phyloP scores from a whole-genome alignment of 2,888 invertebrate genomes.

The Osmoderma eremita region DNA sequence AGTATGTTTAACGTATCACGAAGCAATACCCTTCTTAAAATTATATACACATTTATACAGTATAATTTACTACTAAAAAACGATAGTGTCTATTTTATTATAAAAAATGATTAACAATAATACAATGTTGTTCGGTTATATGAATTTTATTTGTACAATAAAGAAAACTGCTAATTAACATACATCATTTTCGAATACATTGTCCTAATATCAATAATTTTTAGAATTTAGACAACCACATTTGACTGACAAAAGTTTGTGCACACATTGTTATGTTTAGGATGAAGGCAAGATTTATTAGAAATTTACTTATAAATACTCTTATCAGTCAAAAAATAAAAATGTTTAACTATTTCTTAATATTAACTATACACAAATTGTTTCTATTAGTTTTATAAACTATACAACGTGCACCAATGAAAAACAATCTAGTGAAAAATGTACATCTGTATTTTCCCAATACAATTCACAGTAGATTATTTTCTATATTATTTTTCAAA shows the following conservation, averaged over 20 bases:
- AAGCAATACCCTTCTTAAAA: slow-evolving; percentile 17
- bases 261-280: slow-evolving; percentile 23
- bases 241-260: slow-evolving; percentile 35
- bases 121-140: slow-evolving; percentile 33
- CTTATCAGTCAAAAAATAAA: slow-evolving; percentile 28
- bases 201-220: slow-evolving; percentile 27
- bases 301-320: slow-evolving; percentile 24
- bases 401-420: slow-evolving; percentile 34
- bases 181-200: slow-evolving; percentile 24
- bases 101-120: slow-evolving; percentile 31
- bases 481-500: slow-evolving; percentile 23
- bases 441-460: slow-evolving; percentile 27
- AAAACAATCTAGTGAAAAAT: slow-evolving; percentile 35
- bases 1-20: slow-evolving; percentile 7
- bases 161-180: slow-evolving; percentile 27
- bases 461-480: slow-evolving; percentile 21
- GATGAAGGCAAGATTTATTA: slow-evolving; percentile 32
- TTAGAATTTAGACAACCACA: slow-evolving; percentile 31
- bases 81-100: slow-evolving; percentile 22
- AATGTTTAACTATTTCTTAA: slow-evolving; percentile 20
- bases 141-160: slow-evolving; percentile 33
- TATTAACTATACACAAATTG: slow-evolving; percentile 33
- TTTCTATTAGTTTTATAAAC: slow-evolving; percentile 26
- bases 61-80: slow-evolving; percentile 18
- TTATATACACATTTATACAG: slow-evolving; percentile 31